Conservation (phyloP, 1,140 invertebrate species). For the Diploscapter pachys region DNA sequence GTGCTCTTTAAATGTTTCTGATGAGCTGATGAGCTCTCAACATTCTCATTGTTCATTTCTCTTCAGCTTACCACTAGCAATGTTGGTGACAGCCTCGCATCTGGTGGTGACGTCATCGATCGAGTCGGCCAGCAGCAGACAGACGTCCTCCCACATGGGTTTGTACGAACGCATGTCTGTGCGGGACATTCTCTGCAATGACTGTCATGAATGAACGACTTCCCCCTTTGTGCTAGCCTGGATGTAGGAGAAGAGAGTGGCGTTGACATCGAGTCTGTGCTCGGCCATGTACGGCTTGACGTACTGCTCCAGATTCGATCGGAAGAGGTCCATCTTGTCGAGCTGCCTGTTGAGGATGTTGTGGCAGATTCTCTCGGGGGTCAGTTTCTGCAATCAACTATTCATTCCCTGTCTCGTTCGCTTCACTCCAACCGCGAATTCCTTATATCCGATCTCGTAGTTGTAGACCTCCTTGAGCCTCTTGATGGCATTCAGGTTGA, state of each 20-base stretch:
- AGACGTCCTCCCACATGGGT: slow-evolving; percentile 10
- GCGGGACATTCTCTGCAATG: not conserved
- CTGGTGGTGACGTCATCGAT: slow-evolving; percentile 1
- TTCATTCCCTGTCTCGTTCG: not conserved
- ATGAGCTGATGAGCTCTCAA: too few species aligned
- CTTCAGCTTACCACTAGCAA: not conserved
- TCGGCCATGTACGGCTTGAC: slow-evolving; percentile 21
- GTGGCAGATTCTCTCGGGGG: slow-evolving; percentile 20
- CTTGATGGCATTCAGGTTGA: slow-evolving; percentile 2
- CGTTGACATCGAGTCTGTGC: slow-evolving; percentile 5
- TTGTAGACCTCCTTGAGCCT: slow-evolving; percentile 15
- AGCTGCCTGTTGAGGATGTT: slow-evolving; percentile 4
- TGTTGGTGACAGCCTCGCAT: slow-evolving; percentile 2
- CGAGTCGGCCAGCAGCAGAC: slow-evolving; percentile 6
- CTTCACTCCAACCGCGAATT: not conserved
- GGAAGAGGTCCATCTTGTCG: slow-evolving; percentile 5
- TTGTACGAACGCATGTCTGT: not conserved
- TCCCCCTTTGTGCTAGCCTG: not conserved
- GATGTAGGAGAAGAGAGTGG: slow-evolving; percentile 17
- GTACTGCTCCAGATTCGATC: not conserved
- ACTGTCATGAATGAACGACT: not conserved
- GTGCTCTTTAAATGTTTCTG: too few species aligned
- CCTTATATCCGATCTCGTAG: slow-evolving; percentile 1
- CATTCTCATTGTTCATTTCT: too few species aligned
- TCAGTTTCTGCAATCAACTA: not conserved